Conservation (phyloP, 2,797 vertebrate species). For the Salmo trutta region DNA sequence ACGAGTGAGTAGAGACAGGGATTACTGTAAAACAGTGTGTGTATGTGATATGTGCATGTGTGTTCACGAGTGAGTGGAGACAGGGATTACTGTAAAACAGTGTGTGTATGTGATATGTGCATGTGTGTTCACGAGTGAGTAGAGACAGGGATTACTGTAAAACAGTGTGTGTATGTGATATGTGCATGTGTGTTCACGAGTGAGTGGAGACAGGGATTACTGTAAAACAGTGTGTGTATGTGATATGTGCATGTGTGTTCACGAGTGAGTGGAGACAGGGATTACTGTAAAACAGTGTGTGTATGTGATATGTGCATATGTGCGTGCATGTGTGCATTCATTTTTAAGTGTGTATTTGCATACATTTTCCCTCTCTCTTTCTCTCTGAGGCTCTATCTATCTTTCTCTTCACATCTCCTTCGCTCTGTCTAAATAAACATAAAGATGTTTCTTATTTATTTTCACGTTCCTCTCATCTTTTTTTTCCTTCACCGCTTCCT, state of each 20-base stretch:
- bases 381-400: too few species aligned
- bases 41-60: too few species aligned
- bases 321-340: neutral
- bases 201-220: slow-evolving; percentile 22
- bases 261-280: slow-evolving; percentile 3
- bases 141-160: slow-evolving; percentile 17
- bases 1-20: slow-evolving; percentile 4
- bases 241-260: neutral
- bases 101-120: too few species aligned
- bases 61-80: slow-evolving; percentile 4
- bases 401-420: too few species aligned
- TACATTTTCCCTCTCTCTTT: too few species aligned
- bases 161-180: neutral
- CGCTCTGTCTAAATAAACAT: too few species aligned
- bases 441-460: too few species aligned
- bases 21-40: slow-evolving; percentile 6
- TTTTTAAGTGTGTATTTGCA: neutral
- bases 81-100: slow-evolving; percentile 13
- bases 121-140: neutral
- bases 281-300: slow-evolving; percentile 5
- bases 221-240: neutral
- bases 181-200: neutral
- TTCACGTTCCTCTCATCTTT: too few species aligned
- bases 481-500: too few species aligned
- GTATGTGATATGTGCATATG: too few species aligned